Conservation (phyloP, 2,113 vertebrate species). For the Noturus placidus region DNA sequence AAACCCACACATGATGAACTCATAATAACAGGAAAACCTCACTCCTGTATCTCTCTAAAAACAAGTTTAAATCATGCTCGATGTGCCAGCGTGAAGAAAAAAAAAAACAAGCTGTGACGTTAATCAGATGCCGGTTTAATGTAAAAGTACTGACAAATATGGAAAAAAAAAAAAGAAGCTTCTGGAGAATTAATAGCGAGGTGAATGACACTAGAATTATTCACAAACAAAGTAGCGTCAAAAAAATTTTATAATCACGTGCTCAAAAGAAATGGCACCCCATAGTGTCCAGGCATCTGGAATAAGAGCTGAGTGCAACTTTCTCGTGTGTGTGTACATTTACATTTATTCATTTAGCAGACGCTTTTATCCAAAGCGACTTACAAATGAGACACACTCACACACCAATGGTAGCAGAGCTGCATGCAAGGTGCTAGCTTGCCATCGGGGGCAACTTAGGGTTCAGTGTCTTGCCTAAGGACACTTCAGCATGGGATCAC, state of each 20-base stretch:
- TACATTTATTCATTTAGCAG: too few species aligned
- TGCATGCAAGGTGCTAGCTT: too few species aligned
- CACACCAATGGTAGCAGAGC: too few species aligned
- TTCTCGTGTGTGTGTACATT: too few species aligned
- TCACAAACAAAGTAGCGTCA: background rate
- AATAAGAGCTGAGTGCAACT: too few species aligned
- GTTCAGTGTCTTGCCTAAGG: too few species aligned
- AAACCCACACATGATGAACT: constrained; percentile 7
- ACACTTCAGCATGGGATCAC: too few species aligned
- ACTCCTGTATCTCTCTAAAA: background rate
- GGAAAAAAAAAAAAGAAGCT: background rate
- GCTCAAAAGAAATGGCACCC: background rate
- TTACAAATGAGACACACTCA: too few species aligned
- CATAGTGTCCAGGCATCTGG: background rate
- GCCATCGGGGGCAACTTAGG: too few species aligned
- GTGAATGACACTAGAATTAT: background rate
- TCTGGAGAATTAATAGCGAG: background rate
- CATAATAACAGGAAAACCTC: background rate
- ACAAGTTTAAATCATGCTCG: background rate
- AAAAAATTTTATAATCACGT: background rate
- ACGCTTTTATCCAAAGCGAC: too few species aligned
- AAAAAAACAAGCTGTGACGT: background rate
- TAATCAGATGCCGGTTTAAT: background rate
- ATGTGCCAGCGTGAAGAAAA: background rate
- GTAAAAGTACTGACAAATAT: background rate